phyloP scores from a whole-genome alignment of 2,797 vertebrate genomes.

The Tympanoctomys barrerae region DNA sequence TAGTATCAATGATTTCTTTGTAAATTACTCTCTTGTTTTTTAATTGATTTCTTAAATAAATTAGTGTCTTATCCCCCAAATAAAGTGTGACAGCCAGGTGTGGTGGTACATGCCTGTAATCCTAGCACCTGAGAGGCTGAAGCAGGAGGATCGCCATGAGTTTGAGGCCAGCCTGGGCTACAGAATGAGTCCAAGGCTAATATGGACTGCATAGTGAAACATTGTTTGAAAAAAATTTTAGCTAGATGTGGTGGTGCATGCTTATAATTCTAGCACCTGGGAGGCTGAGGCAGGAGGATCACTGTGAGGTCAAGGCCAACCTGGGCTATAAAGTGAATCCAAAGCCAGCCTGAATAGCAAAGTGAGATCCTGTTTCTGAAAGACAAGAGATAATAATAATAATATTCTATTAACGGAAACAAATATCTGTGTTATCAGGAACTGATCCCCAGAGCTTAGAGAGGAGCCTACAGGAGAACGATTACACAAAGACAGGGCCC shows the following conservation, averaged over 20 bases:
- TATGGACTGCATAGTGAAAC: background rate
- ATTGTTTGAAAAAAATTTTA: background rate
- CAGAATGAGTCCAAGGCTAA: background rate
- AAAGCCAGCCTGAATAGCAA: too few species aligned
- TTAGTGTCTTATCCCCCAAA: conserved; percentile 1
- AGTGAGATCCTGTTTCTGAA: too few species aligned
- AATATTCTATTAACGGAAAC: background rate
- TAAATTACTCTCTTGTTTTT: conserved; percentile 29
- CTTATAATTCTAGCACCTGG: too few species aligned
- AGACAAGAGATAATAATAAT: too few species aligned
- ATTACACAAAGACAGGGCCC: background rate
- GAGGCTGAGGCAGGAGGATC: too few species aligned
- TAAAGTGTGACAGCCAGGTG: background rate
- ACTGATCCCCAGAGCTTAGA: background rate
- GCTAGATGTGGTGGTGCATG: too few species aligned
- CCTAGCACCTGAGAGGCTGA: background rate
- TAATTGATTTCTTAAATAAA: conserved; percentile 30
- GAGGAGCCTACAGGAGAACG: background rate
- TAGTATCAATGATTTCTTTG: background rate
- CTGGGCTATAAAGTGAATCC: too few species aligned
- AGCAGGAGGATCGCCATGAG: background rate
- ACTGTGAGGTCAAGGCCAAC: too few species aligned
- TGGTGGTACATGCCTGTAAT: background rate
- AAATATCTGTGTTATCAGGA: background rate
- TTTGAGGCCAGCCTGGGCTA: background rate